These are phyloP conservation scores for Carpatolechia fugitivella DNA, from an alignment of 2,888 invertebrate species.

Conservation along the genomic window DNA sequence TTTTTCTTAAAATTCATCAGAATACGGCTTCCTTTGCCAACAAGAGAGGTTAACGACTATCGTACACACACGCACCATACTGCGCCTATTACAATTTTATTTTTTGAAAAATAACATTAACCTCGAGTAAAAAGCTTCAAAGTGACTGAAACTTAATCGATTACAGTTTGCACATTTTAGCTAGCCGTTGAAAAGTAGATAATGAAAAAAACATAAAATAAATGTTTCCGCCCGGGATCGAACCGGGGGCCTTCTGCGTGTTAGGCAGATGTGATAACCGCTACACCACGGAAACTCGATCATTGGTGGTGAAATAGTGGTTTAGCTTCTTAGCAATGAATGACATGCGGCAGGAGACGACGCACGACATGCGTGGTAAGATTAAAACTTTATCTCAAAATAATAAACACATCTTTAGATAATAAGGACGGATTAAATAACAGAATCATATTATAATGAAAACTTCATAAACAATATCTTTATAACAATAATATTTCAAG, in stretches of 20 bases:
- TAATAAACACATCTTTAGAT: too few species aligned
- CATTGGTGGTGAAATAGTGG: neutral
- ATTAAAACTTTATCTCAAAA: too few species aligned
- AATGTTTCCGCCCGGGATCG: conserved; percentile 92
- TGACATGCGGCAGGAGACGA: too few species aligned
- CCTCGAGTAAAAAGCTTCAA: neutral
- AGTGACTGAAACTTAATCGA: too few species aligned
- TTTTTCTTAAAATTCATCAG: too few species aligned
- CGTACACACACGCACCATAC: conserved; percentile 2
- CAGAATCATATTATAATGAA: too few species aligned
- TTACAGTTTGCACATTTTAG: too few species aligned
- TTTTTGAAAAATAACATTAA: neutral
- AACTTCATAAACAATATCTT: too few species aligned
- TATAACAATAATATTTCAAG: too few species aligned
- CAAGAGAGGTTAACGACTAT: conserved; percentile 19
- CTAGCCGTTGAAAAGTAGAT: too few species aligned
- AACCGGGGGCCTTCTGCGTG: conserved; percentile 95
- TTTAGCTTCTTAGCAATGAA: neutral
- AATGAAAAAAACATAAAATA: conserved; percentile 3
- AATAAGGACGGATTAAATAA: too few species aligned
- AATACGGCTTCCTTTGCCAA: conserved; percentile 7
- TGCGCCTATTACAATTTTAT: neutral
- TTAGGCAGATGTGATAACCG: conserved; percentile 96
- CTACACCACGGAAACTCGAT: conserved; percentile 89
- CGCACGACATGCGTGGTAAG: too few species aligned